These are phyloP conservation scores for Pseudopleuronectes americanus DNA, from an alignment of 2,797 vertebrate species.

Conservation along the genomic window DNA sequence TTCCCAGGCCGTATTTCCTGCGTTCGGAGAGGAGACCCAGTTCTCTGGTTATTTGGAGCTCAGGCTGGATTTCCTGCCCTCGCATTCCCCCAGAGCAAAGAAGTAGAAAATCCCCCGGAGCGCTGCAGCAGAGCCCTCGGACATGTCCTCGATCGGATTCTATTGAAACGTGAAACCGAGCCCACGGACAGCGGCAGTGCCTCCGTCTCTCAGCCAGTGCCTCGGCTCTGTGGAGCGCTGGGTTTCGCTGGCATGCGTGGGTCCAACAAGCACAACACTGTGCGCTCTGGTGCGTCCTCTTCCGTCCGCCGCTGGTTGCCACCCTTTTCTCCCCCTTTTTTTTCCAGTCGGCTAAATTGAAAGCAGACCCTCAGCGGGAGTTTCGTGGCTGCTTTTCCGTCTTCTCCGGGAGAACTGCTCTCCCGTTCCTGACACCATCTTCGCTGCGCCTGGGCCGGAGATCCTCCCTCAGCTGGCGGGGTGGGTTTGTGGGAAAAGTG, in stretches of 20 bases:
- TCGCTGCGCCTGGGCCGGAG: slow-evolving; percentile 71
- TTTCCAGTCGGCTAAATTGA: background rate
- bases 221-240: slow-evolving; percentile 5
- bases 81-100: slow-evolving; percentile 61
- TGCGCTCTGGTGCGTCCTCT: slow-evolving; percentile 7
- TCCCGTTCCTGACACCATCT: slow-evolving; percentile 74
- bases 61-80: slow-evolving; percentile 74
- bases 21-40: slow-evolving; percentile 71
- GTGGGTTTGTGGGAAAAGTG: slow-evolving; percentile 45
- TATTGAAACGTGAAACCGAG: background rate
- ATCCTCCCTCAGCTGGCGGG: slow-evolving; percentile 77
- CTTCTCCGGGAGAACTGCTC: slow-evolving; percentile 52
- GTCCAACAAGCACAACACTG: slow-evolving; percentile 24
- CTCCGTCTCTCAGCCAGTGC: background rate
- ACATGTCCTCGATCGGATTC: slow-evolving; percentile 45
- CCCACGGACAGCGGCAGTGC: background rate
- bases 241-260: slow-evolving; percentile 32
- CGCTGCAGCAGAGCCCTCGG: slow-evolving; percentile 35
- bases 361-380: slow-evolving; percentile 5
- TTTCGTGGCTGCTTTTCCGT: slow-evolving; percentile 26
- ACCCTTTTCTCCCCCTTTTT: background rate
- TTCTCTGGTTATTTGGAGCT: slow-evolving; percentile 71
- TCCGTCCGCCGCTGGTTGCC: slow-evolving; percentile 16
- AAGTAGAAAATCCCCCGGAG: slow-evolving; percentile 58
- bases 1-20: slow-evolving; percentile 78